Conservation (phyloP, 2,797 vertebrate species). For the Pseudomugil tenellus region DNA sequence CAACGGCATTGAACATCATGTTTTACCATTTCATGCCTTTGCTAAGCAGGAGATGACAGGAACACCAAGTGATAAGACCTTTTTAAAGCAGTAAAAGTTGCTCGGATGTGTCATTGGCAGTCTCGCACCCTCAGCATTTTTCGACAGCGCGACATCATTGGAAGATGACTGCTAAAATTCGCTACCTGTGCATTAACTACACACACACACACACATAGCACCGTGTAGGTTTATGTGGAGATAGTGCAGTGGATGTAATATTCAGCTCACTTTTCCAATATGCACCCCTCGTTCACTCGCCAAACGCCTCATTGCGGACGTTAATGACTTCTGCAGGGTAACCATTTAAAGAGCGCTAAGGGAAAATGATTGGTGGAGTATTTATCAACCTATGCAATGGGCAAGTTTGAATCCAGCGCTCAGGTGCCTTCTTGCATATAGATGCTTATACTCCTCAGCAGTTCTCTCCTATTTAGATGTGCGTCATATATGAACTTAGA, state of each 20-base stretch:
- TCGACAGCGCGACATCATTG: slow-evolving; percentile 56
- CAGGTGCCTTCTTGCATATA: slow-evolving; percentile 38
- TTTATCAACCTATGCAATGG: slow-evolving; percentile 70
- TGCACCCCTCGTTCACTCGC: slow-evolving; percentile 48
- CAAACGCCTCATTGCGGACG: slow-evolving; percentile 74
- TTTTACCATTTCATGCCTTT: slow-evolving; percentile 47
- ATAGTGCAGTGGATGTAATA: slow-evolving; percentile 63
- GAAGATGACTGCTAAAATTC: slow-evolving; percentile 53
- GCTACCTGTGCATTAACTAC: slow-evolving; percentile 45
- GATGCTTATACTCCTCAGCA: slow-evolving; percentile 14
- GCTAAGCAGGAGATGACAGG: slow-evolving; percentile 48
- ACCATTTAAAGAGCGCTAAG: slow-evolving; percentile 75
- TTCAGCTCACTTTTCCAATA: slow-evolving; percentile 71
- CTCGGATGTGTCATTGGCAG: slow-evolving; percentile 63
- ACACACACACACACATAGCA: slow-evolving; percentile 12
- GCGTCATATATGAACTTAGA: slow-evolving; percentile 41
- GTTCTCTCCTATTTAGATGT: slow-evolving; percentile 32
- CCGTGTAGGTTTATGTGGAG: slow-evolving; percentile 45
- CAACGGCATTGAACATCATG: slow-evolving; percentile 17
- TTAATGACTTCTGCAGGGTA: slow-evolving; percentile 80
- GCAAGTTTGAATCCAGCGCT: slow-evolving; percentile 52
- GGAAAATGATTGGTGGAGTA: slow-evolving; percentile 70
- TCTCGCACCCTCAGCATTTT: slow-evolving; percentile 72
- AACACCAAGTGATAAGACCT: slow-evolving; percentile 58
- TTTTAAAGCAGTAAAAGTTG: slow-evolving; percentile 62